Evolutionary conservation across 2,797 vertebrate genomes (phyloP).

Genomic region (Eutrigla gurnardus): DNA sequence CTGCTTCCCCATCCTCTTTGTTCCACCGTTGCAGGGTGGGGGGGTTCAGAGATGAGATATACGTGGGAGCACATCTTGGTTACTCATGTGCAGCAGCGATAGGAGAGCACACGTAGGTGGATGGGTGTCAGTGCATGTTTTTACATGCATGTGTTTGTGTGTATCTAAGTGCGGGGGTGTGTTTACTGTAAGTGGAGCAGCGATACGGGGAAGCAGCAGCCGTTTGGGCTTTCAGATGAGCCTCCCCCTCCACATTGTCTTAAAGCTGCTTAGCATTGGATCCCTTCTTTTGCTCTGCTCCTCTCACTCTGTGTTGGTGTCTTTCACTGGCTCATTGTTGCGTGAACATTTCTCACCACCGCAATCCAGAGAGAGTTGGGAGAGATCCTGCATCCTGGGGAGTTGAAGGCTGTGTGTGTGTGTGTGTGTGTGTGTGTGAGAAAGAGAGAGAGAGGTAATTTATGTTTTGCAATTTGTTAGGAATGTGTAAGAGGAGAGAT

Average conservation of each 20-base stretch:
- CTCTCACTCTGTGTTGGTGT: conserved; percentile 18
- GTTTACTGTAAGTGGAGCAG: conserved; percentile 47
- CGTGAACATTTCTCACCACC: conserved; percentile 40
- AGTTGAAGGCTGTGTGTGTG: conserved; percentile 20
- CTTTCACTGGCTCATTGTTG: conserved; percentile 47
- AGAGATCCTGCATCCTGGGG: conserved; percentile 21
- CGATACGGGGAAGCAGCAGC: conserved; percentile 49
- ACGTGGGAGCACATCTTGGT: conserved; percentile 69
- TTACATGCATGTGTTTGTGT: conserved; percentile 21
- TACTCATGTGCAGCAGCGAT: conserved; percentile 64
- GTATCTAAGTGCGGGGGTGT: conserved; percentile 27
- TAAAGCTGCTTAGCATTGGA: conserved; percentile 59
- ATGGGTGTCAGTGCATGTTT: conserved; percentile 39
- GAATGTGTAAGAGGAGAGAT: conserved; percentile 20
- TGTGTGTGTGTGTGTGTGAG: conserved; percentile 1
- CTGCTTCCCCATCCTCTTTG: conserved; percentile 36
- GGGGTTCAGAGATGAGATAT: conserved; percentile 35
- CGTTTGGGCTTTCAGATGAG: conserved; percentile 46
- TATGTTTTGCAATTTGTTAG: conserved; percentile 40
- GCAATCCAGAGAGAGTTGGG: conserved; percentile 30
- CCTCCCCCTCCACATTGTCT: conserved; percentile 50
- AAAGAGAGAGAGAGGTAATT: conserved; percentile 10
- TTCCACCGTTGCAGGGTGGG: conserved; percentile 24
- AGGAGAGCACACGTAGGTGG: conserved; percentile 53
- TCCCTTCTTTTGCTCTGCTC: conserved; percentile 19